Base-by-base conservation (phyloP, 1,140 invertebrate species). In the Mya arenaria region DNA sequence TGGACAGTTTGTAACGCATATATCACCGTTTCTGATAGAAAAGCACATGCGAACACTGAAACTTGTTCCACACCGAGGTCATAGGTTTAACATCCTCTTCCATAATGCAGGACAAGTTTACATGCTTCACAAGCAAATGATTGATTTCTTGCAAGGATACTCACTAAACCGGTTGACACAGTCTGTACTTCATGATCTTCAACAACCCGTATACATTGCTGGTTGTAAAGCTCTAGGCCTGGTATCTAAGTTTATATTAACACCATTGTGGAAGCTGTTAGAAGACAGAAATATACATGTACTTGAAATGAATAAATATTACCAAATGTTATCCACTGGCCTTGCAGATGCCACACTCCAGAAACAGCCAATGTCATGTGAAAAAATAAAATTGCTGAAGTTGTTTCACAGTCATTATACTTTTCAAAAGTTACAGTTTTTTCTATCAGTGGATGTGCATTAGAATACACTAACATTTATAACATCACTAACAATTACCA, bases 51-150 rank as follows among this genome's bases (percentile, higher is more conserved):
- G 23, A 75, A 28, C 37, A 28, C 5, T 75, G 28, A 62, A 75
- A 41, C 25, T 75, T n/a, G 44, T 60, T 41, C 72, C 72, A 41
- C 34, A 41, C 25, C 56, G 55, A 25, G 71, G 71, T 1, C 32
- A 74, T 4, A 55, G 36, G n/a, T 74, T 72, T n/a, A 72, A 72
- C n/a, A 72, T 72, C 37, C 32, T 72, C 19, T 72, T 72, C n/a
- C 44, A 55, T 60, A 74, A 74, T 74, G 55, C 72, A 10, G 36
- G 55, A 4, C 72, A 74, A 25, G 72, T 74, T 25, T 62, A 60
- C 44, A 41, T 62, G 6, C 72, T 74, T 23, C 32, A 62, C 41
- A 28, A 28, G n/a, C 37, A 60, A 28, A 74, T 74, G 72, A 39
- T 13, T 8, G 32, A 72, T 52, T 72, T 72, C 30, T 34, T 72